Base-by-base conservation (phyloP, 2,888 invertebrate species). In the Notodonta dromedarius region DNA sequence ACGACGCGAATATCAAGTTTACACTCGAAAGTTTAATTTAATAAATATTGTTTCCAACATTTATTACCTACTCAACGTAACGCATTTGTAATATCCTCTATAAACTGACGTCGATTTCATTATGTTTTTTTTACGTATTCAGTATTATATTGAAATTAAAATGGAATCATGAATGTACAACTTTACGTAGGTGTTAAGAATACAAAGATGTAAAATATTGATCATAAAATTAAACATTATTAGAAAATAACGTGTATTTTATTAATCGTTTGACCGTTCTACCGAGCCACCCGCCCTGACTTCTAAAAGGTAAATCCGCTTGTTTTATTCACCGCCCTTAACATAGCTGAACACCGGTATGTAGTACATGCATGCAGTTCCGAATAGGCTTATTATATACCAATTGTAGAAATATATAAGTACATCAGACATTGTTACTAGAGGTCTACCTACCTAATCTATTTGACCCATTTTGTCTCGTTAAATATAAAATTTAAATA, bases 141-240 rank as follows among this genome's bases (percentile, higher is more conserved):
- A 86, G 83, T 85, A 86, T 85, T 85, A 83, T 68, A 63, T 73
- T 66, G 77, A 82, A 85, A 82, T 81, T 79, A 76, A 66, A 69
- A 72, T 71, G 60, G 75, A 78, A 77, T 73, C 74, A 71, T 75
- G 63, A 76, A 78, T 84, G 80, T 88, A 83, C 83, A 86, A 82
- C 75, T 66, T 71, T 78, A 61, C 78, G 75, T 87, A 88, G 83
- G 78, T 76, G 59, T 71, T 87, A 88, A 88, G 85, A 63, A 76
- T 79, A 83, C 72, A 78, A 74, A 82, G 78, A 76, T 83, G 78
- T 79, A 75, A 73, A 81, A 79, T 79, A 80, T 76, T 76, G 61
- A 75, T 73, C 63, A 66, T 60, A 67, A 68, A 62, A 71, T 61
- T 78, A 77, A 79, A 82, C 77, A 71, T 42, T 46, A n/a, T n/a